Evolutionary conservation across 2,888 invertebrate genomes (phyloP), one percentile per base, ranked within the genome.

Genomic region (Melanchra persicariae): DNA sequence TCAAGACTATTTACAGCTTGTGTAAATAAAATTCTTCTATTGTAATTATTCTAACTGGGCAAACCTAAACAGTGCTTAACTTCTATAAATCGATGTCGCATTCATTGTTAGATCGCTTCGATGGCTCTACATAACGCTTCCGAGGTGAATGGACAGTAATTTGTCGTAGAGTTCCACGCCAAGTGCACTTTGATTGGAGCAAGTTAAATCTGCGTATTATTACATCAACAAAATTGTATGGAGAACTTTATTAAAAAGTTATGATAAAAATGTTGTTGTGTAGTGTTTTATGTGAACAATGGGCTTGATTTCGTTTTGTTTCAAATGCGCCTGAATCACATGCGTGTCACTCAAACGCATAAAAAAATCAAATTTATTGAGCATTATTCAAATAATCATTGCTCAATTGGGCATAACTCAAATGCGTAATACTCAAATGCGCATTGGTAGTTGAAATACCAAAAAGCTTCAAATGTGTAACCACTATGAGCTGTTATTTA

Each of bases 121-220:
- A 82, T 82, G 86, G 90, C 89, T 89, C 87, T 90, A 79, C 79
- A 84, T 89, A 92, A 88, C 87, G 93, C 93, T 93, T 93, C 81
- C 81, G 85, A 86, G 91, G 90, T 91, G 93, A 92, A 93, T 94
- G 93, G 88, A 90, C 87, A 85, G 74, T 84, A 86, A 81, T 84
- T 81, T 78, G 70, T 79, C 67, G 73, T 84, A 81, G 84, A 77
- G 59, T 66, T 69, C 10, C 1, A 52, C 73, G 64, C 40, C 73
- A 34, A 17, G 59, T 12, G 68, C 83, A 68, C 67, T 79, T 78
- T 79, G 79, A 79, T 82, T 67, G 67, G 12, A 47, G 73, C 82
- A 58, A 81, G 2, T 15, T 40, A 17, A n/a, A 19, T 15, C 4
- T 30, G 5, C 0, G 22, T 6, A 9, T 30, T 8, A 17, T 1